Evolutionary conservation across 2,888 invertebrate species (phyloP), one percentile per base, ranked within the genome.

Genomic region (Carabus problematicus): DNA sequence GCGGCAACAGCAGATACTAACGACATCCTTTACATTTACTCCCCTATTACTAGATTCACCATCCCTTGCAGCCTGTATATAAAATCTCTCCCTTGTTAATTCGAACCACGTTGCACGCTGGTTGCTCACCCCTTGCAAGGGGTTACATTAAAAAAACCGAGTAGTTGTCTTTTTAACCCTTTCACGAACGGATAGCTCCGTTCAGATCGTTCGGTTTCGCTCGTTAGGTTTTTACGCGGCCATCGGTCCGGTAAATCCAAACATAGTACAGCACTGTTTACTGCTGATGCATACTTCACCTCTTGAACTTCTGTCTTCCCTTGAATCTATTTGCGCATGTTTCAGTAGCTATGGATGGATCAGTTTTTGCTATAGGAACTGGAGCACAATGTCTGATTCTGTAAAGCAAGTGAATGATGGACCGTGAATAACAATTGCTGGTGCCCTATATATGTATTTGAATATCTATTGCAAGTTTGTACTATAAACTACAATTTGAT

Each of bases 101-200:
- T 29, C 29, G 29, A 61, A 61, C 61, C 47, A 61, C 49, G 61
- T 61, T 49, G 61, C 47, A 29, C 45, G 52, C 14, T 52, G 12
- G 12, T 39, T n/a, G 41, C 41, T 42, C 14, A 40, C 61, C 56
- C 61, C 40, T 47, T 39, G 49, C 47, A 47, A 60, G 61, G 61
- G 61, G 16, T 47, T 39, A 40, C 49, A 61, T 61, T 61, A 49
- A 61, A 61, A n/a, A 61, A 61, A 61, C 61, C 61, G 39, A 61
- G 49, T 49, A 49, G 61, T 61, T 61, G 61, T 61, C 29, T 56
- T 61, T 61, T 61, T 61, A 61, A 49, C 61, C 61, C 61, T 61
- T 61, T 19, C 29, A 39, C 12, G 61, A 47, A 11, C 12, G 49
- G 12, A 12, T 11, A 47, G 29, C 29, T 29, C 29, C 29, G 29